Conservation (phyloP, 2,797 vertebrate genomes). For the Pangasius macronema region DNA sequence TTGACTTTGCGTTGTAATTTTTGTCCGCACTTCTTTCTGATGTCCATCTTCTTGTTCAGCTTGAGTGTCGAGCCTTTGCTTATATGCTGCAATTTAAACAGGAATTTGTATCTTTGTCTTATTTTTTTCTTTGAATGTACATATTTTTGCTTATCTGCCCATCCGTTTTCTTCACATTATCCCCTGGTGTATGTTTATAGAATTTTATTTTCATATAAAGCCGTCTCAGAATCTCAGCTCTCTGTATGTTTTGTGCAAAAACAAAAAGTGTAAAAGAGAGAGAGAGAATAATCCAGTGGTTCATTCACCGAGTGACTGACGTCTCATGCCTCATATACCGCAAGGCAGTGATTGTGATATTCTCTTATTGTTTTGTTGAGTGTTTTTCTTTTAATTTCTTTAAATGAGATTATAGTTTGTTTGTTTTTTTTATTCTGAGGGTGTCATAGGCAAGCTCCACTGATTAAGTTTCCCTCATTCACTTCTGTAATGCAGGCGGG, state of each 20-base stretch:
- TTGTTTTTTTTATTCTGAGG: constrained; percentile 74
- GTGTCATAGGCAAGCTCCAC: constrained; percentile 83
- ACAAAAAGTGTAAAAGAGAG: constrained; percentile 61
- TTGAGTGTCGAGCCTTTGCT: constrained; percentile 18
- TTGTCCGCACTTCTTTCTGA: constrained; percentile 58
- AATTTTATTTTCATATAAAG: constrained; percentile 94
- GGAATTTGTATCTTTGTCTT: constrained; percentile 58
- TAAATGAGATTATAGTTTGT: constrained; percentile 20
- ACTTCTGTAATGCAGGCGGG: constrained; percentile 78
- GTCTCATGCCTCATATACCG: constrained; percentile 66
- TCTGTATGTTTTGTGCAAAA: constrained; percentile 65
- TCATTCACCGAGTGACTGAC: constrained; percentile 77
- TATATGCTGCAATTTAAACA: constrained; percentile 59
- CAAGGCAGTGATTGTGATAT: constrained; percentile 89
- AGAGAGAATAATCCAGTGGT: constrained; percentile 68
- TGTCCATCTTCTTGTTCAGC: constrained; percentile 64
- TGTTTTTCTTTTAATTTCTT: constrained; percentile 39
- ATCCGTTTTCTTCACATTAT: constrained; percentile 84
- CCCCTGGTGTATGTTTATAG: constrained; percentile 91
- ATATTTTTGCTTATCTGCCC: constrained; percentile 86
- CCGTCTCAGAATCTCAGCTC: constrained; percentile 79
- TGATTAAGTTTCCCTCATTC: constrained; percentile 78
- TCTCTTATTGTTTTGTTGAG: constrained; percentile 61
- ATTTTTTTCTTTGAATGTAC: constrained; percentile 79
- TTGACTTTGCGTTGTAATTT: neutral